Evolutionary conservation across 2,113 vertebrate genomes (phyloP).

Genomic region (Piaya cayana): DNA sequence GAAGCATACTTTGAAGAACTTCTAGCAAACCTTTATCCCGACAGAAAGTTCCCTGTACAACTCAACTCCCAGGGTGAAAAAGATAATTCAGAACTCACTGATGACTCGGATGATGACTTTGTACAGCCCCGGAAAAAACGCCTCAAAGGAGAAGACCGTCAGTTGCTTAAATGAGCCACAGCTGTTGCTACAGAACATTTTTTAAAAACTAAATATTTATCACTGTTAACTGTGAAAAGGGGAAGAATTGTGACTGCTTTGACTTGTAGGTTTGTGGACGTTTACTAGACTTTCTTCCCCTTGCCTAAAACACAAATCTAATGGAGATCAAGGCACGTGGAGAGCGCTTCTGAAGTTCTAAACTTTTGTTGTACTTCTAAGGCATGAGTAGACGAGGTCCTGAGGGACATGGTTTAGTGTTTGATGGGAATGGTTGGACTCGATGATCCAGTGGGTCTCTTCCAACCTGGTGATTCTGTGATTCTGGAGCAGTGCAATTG

Average conservation of each 20-base stretch:
- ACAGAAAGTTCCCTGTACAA: conserved; percentile 75
- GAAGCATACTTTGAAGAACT: conserved; percentile 82
- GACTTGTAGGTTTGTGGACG: conserved; percentile 53
- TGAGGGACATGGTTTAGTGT: too few relatives aligned
- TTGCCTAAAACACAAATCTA: background rate
- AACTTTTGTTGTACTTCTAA: conserved; percentile 15
- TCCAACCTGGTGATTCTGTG: too few relatives aligned
- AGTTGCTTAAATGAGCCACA: conserved; percentile 67
- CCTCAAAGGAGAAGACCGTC: conserved; percentile 79
- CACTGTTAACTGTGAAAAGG: conserved; percentile 39
- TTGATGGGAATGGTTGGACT: too few relatives aligned
- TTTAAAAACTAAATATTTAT: conserved; percentile 48
- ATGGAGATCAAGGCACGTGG: background rate
- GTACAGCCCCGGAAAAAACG: conserved; percentile 82
- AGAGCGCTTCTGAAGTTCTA: conserved; percentile 27
- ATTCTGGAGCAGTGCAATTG: conserved; percentile 16
- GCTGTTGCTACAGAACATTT: background rate
- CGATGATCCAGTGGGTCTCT: too few relatives aligned
- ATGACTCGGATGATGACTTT: conserved; percentile 80
- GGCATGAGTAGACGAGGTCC: too few relatives aligned
- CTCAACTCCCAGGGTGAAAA: conserved; percentile 62
- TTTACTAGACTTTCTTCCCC: conserved; percentile 46
- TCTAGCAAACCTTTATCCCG: conserved; percentile 77
- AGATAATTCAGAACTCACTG: conserved; percentile 68
- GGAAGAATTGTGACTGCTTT: conserved; percentile 23